Percentiles rank a stretch among this genome's conserved stretches.
phyloP scores from a whole-genome alignment of 2,888 invertebrate species.

The Torymus tubicola region DNA sequence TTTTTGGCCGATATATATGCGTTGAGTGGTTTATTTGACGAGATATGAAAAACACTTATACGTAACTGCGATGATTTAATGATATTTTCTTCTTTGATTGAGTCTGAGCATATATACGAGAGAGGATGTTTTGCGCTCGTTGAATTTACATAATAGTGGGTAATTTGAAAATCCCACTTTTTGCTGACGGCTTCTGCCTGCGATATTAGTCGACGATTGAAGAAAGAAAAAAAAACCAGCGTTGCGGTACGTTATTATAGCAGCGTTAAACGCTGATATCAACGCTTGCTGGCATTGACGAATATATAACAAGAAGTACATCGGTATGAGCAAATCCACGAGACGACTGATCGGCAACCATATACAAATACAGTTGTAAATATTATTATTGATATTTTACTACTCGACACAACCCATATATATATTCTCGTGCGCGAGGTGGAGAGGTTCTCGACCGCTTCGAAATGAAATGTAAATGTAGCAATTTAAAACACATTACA shows the following conservation, averaged over 20 bases:
- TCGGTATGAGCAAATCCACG: too few species aligned
- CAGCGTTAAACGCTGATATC: too few species aligned
- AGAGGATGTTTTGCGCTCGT: background rate
- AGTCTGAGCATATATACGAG: background rate
- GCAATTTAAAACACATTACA: slow-evolving; percentile 19
- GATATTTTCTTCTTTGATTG: background rate
- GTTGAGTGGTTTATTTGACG: background rate
- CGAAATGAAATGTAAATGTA: slow-evolving; percentile 15
- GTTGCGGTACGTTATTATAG: too few species aligned
- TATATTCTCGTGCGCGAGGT: background rate
- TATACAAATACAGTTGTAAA: too few species aligned
- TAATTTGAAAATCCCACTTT: slow-evolving; percentile 13
- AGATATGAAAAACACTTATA: background rate
- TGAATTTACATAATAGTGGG: background rate
- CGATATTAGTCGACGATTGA: too few species aligned
- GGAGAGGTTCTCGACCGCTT: background rate
- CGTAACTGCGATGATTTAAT: slow-evolving; percentile 21
- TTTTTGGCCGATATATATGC: background rate
- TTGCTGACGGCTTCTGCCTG: background rate
- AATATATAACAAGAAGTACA: too few species aligned
- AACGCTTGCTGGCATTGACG: too few species aligned
- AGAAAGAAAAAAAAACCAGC: too few species aligned
- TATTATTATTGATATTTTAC: too few species aligned
- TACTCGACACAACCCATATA: background rate
- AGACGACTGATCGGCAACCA: too few species aligned